Evolutionary conservation across 2,888 invertebrate genomes (phyloP).

Genomic region (Quadroppia sp.): DNA sequence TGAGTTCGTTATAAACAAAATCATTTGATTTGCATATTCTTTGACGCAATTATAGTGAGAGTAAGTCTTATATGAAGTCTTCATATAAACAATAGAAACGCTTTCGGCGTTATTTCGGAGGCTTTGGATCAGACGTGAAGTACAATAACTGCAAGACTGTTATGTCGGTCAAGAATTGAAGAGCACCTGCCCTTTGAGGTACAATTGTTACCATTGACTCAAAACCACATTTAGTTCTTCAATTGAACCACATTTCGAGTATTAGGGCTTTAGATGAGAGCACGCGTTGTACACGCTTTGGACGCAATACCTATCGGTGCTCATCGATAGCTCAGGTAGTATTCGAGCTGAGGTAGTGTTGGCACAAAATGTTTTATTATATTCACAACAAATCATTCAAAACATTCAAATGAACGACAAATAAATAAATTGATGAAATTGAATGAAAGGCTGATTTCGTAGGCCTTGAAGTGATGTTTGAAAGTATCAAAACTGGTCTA

Average conservation of each 20-base stretch:
- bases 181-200: constrained; percentile 32
- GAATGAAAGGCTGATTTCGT: neutral
- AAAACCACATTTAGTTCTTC: constrained; percentile 15
- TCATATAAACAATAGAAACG: constrained; percentile 1
- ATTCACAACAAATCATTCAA: neutral
- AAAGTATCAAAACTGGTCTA: neutral
- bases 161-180: constrained; percentile 28
- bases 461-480: neutral
- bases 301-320: neutral
- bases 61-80: neutral
- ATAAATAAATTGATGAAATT: constrained; percentile 19
- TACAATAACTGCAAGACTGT: constrained; percentile 12
- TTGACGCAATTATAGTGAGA: constrained; percentile 2
- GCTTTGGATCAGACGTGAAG: constrained; percentile 1
- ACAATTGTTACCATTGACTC: constrained; percentile 24
- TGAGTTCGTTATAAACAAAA: too few relatives aligned
- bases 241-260: constrained; percentile 13
- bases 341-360: neutral
- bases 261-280: neutral
- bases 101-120: neutral
- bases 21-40: neutral
- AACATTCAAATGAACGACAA: constrained; percentile 11
- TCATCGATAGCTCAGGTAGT: neutral
- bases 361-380: neutral
- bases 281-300: constrained; percentile 31